Evolutionary conservation across 2,113 vertebrate genomes (phyloP).

Genomic region (Laticauda laticaudata): DNA sequence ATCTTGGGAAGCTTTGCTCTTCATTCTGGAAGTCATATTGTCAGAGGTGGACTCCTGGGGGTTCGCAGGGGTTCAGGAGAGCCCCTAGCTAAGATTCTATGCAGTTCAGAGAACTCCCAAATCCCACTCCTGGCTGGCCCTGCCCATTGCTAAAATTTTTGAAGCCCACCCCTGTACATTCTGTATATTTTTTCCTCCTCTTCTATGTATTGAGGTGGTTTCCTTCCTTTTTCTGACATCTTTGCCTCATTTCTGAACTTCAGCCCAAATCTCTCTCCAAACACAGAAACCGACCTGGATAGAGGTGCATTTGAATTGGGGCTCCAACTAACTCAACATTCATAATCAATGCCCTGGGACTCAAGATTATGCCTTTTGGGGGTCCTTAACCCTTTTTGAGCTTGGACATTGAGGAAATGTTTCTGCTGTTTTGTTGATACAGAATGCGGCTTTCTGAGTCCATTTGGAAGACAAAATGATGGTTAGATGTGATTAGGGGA

Average conservation of each 20-base stretch:
- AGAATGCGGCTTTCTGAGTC: background rate
- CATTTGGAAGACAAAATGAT: accelerated
- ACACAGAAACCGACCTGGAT: background rate
- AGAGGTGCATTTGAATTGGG: background rate
- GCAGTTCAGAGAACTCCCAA: too few relatives aligned
- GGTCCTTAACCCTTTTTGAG: constrained; percentile 3
- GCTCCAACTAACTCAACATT: background rate
- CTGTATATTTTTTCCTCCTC: background rate
- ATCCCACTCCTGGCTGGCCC: too few relatives aligned
- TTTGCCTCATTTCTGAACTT: background rate
- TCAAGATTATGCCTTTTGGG: accelerated
- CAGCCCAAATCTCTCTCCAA: background rate
- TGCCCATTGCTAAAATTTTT: too few relatives aligned
- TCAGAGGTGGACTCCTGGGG: too few relatives aligned
- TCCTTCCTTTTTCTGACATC: accelerated
- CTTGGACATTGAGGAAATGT: accelerated
- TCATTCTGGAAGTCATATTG: constrained; percentile 1
- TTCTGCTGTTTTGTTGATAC: background rate
- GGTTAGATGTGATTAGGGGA: background rate
- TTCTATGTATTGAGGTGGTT: accelerated
- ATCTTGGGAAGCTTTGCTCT: constrained; percentile 52
- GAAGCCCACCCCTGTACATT: too few relatives aligned
- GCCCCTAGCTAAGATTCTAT: too few relatives aligned
- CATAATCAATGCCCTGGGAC: background rate
- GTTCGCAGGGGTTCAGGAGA: too few relatives aligned